A percentile compares a stretch with the other conserved stretches of the same genome.
phyloP scores from a whole-genome alignment of 2,113 vertebrate genomes.

The Gasterosteus nipponicus region DNA sequence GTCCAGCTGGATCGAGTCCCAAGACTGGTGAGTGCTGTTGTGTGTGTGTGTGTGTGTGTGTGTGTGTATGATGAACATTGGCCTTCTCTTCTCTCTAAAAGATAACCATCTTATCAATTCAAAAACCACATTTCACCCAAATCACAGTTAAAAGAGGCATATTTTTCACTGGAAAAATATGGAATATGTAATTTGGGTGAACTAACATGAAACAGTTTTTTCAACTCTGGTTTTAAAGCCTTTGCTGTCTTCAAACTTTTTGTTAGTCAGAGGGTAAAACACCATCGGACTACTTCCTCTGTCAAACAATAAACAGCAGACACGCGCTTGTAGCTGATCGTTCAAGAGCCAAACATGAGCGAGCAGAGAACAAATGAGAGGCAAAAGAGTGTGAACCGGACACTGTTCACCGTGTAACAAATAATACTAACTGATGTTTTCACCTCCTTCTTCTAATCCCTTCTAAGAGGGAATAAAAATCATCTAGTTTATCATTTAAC shows the following conservation, averaged over 20 bases:
- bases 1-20: conserved; percentile 93
- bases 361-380: background rate
- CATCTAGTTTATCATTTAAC: too few relatives aligned
- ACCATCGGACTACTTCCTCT: background rate
- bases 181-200: too few relatives aligned
- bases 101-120: too few relatives aligned
- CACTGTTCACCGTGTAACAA: background rate
- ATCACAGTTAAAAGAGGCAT: background rate
- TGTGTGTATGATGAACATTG: background rate
- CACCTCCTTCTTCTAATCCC: background rate
- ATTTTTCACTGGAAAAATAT: background rate
- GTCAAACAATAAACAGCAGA: background rate
- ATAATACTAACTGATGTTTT: background rate
- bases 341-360: background rate
- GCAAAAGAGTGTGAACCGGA: background rate
- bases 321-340: background rate
- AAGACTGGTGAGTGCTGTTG: conserved; percentile 88
- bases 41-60: background rate
- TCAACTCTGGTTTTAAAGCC: background rate
- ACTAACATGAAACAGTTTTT: background rate
- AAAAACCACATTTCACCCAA: background rate
- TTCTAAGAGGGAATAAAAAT: background rate
- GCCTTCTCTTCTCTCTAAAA: background rate
- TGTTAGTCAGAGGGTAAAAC: background rate
- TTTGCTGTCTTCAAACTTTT: background rate